Evolutionary conservation across 1,140 invertebrate species (phyloP), one percentile per base, ranked within the genome.

Genomic region (Brachionus manjavacas): DNA sequence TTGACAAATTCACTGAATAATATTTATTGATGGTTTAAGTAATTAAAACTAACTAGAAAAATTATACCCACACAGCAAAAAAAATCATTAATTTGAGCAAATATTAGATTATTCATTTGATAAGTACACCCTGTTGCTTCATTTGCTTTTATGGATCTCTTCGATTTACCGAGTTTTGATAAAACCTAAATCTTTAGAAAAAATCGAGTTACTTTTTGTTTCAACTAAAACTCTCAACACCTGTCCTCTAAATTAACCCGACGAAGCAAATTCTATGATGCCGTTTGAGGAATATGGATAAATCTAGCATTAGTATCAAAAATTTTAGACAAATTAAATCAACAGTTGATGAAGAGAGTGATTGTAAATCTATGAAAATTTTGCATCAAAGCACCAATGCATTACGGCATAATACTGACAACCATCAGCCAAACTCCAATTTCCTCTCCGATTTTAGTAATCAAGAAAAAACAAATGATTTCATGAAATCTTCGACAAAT

Each of bases 261-360:
- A n/a, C 16, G 35, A 20, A 41, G 12, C 31, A 8, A 39, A 41
- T 39, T 39, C 72, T 20, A 76, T 76, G 52, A 76, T 76, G 72
- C 23, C 72, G 72, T 31, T 49, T 76, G 25, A 76, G 11, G 72
- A 76, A 76, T 49, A 76, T 76, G 72, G 72, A 76, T 76, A 49
- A 76, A 28, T 76, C 46, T 76, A 76, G 20, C 46, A 49, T 12
- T 76, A 76, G 20, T 74, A 49, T 12, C 11, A 76, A 20, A 46
- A 76, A 76, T 49, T 49, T 49, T 76, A 35, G 28, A 49, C 39
- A 76, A 76, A 49, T 46, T 12, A 76, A 49, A 46, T 76, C 43
- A 76, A 76, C 25, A 49, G n/a, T 76, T 76, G 43, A 46, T 49
- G 72, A 76, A 16, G 23, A 76, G 0, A 9, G 39, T 20, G 20